Percentiles rank a stretch among this genome's conserved stretches.
These are phyloP conservation scores for Castor canadensis DNA, from an alignment of 2,113 vertebrate genomes.

Conservation along the genomic window DNA sequence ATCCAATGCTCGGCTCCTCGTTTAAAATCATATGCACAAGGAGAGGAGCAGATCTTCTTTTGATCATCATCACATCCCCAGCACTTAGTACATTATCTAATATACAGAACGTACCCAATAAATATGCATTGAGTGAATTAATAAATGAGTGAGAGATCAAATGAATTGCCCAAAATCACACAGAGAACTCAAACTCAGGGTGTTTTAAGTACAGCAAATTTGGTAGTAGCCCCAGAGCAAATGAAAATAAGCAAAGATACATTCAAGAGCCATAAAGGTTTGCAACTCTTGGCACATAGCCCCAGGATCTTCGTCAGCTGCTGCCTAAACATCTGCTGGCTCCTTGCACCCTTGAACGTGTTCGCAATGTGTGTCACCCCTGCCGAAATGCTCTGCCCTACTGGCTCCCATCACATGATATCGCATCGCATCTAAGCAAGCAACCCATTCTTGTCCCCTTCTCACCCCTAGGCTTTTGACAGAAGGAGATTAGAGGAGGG, in stretches of 20 bases:
- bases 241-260: background rate
- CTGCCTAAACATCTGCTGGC: background rate
- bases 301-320: background rate
- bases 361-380: accelerated
- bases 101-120: background rate
- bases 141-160: background rate
- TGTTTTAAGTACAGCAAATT: background rate
- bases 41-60: background rate
- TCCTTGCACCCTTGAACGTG: background rate
- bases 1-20: too few species aligned
- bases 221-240: background rate
- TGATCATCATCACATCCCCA: background rate
- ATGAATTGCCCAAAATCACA: background rate
- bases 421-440: background rate
- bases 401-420: background rate
- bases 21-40: too few species aligned
- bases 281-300: background rate
- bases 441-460: background rate
- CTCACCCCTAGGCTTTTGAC: background rate
- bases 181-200: background rate
- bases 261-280: background rate
- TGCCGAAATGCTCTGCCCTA: background rate
- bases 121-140: background rate
- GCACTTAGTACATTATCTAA: background rate
- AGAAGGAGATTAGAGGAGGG: background rate